Conservation (phyloP, 2,888 invertebrate species). For the Sphecodes monilicornis region DNA sequence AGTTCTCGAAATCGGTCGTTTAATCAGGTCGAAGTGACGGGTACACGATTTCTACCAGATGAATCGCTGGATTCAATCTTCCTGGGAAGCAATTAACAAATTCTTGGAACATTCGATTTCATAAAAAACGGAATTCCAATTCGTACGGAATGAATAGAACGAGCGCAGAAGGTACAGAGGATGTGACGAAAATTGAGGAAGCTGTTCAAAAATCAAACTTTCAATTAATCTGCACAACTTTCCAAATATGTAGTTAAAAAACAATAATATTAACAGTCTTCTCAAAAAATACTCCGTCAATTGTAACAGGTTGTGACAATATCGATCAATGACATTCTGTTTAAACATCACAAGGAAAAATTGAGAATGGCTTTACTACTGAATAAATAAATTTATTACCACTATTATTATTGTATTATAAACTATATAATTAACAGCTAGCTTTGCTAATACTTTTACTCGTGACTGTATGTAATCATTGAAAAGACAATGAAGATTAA, state of each 20-base stretch:
- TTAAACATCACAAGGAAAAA: no score
- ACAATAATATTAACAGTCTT: background rate
- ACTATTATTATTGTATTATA: no score
- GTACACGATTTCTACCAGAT: background rate
- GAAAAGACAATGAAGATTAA: no score
- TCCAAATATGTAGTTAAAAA: background rate
- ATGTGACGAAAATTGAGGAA: background rate
- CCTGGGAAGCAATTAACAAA: background rate
- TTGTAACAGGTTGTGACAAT: background rate
- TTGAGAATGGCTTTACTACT: no score
- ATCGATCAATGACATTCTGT: no score
- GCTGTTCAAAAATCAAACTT: background rate
- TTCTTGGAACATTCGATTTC: background rate
- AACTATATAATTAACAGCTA: no score
- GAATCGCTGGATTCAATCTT: background rate
- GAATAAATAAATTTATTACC: no score
- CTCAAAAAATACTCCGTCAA: background rate
- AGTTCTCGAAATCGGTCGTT: background rate
- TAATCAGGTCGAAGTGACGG: background rate
- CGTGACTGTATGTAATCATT: no score
- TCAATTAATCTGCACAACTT: background rate
- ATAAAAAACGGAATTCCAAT: conserved; percentile 6
- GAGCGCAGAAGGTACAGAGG: background rate
- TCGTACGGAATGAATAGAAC: background rate
- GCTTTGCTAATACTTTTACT: no score